A percentile compares a stretch with the other conserved stretches of the same genome.
Conservation (phyloP, 2,113 vertebrate genomes). For the Plecturocebus donacophilus region DNA sequence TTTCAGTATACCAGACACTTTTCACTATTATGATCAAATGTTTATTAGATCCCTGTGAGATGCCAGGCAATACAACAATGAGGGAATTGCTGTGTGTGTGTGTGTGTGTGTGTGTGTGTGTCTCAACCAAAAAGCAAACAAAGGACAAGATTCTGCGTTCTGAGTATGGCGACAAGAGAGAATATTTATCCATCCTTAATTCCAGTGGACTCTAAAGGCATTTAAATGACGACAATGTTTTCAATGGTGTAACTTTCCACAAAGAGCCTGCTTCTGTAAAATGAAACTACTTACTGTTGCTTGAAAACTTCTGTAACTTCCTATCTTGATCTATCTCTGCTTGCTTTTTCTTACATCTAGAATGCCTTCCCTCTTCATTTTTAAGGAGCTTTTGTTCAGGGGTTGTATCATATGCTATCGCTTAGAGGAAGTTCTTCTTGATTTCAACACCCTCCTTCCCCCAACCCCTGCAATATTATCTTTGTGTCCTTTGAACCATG, state of each 20-base stretch:
- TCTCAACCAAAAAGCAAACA: neutral
- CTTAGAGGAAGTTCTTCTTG: neutral
- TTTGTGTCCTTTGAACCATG: neutral
- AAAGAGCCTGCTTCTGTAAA: neutral
- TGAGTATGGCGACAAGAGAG: neutral
- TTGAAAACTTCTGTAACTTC: neutral
- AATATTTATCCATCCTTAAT: neutral
- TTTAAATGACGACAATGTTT: conserved; percentile 20
- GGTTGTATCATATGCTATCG: neutral
- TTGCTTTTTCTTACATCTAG: neutral
- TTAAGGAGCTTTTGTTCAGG: neutral
- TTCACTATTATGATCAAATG: conserved; percentile 25
- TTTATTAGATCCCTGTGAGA: neutral
- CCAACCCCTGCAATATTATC: neutral
- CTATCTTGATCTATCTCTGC: neutral
- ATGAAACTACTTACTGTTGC: neutral
- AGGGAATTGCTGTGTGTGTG: neutral
- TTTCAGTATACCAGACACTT: conserved; percentile 21
- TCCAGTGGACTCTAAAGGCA: neutral
- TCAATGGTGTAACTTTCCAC: neutral
- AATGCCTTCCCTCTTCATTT: neutral
- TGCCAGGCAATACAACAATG: neutral
- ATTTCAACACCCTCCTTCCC: neutral
- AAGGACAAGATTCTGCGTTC: neutral
- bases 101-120: too few relatives aligned